Evolutionary conservation across 92 coral and sea anemone species (phyloP).

Genomic region (Bergia sp.): DNA sequence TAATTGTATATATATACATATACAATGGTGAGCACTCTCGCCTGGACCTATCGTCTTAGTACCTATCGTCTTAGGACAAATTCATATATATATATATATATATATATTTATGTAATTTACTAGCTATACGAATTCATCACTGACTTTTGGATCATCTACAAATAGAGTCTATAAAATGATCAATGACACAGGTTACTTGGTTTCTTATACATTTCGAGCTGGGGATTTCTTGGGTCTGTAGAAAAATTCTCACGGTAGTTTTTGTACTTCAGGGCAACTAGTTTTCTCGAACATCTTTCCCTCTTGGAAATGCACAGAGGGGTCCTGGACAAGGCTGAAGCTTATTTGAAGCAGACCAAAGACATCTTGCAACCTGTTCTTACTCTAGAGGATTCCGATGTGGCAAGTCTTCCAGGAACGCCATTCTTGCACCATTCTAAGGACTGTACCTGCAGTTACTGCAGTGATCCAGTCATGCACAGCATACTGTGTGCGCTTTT

Average conservation of each 20-base stretch:
- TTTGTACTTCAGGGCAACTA: conserved; percentile 58
- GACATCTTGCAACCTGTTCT: conserved; percentile 56
- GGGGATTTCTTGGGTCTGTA: neutral
- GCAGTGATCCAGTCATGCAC: conserved; percentile 75
- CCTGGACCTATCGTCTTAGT: no score
- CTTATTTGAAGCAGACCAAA: conserved; percentile 58
- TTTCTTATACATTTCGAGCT: no score
- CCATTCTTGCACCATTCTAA: conserved; percentile 63
- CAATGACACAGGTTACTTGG: neutral
- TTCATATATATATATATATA: no score
- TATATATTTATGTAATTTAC: neutral
- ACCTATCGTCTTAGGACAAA: no score
- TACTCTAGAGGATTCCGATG: conserved; percentile 42
- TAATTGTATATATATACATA: no score
- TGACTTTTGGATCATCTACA: neutral
- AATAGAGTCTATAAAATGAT: neutral
- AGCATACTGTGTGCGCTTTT: conserved; percentile 49
- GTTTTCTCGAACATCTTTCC: conserved; percentile 72
- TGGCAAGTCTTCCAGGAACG: conserved; percentile 49
- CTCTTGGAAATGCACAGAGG: conserved; percentile 71
- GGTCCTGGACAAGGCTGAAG: conserved; percentile 55
- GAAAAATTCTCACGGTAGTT: neutral
- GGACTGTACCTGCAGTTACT: conserved; percentile 64
- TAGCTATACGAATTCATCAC: neutral
- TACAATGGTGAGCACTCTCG: no score